A percentile compares a stretch with the other conserved stretches of the same genome.
Evolutionary conservation across 2,113 vertebrate genomes (phyloP).

Genomic region (Silurus glanis): DNA sequence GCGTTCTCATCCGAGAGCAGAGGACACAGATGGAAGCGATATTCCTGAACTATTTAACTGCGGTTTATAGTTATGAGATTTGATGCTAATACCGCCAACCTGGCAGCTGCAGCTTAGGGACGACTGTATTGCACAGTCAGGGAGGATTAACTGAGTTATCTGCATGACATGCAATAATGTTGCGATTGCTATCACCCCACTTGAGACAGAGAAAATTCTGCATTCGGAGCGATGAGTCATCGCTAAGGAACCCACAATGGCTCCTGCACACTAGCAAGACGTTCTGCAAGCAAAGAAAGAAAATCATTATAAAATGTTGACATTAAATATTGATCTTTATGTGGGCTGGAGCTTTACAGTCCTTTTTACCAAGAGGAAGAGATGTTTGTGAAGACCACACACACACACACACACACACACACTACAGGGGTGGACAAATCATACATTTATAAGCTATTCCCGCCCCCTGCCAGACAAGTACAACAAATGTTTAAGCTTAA

Average conservation of each 20-base stretch:
- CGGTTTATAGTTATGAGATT: constrained; percentile 22
- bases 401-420: constrained; percentile 24
- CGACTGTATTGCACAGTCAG: constrained; percentile 19
- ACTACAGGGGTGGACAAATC: neutral
- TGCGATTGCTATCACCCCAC: constrained; percentile 21
- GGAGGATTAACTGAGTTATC: constrained; percentile 38
- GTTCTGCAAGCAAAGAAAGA: constrained; percentile 19
- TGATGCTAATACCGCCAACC: constrained; percentile 23
- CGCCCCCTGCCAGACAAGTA: neutral
- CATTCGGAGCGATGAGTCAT: constrained; percentile 31
- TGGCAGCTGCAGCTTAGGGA: constrained; percentile 1
- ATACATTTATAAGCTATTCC: neutral
- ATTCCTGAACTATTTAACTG: constrained; percentile 3
- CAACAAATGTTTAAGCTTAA: too few relatives aligned
- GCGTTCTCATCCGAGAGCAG: neutral
- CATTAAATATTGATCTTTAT: constrained; percentile 55
- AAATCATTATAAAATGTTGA: constrained; percentile 43
- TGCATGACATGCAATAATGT: constrained; percentile 30
- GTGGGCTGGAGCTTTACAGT: constrained; percentile 32
- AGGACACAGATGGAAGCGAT: constrained; percentile 20
- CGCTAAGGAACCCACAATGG: constrained; percentile 21
- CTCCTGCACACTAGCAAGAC: constrained; percentile 30
- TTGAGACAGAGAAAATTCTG: constrained; percentile 9
- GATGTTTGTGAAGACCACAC: neutral
- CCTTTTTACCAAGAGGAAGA: constrained; percentile 9